A percentile compares a stretch with the other conserved stretches of the same genome.
Evolutionary conservation across 2,888 invertebrate species (phyloP).

Genomic region (Apocheima hispidaria): DNA sequence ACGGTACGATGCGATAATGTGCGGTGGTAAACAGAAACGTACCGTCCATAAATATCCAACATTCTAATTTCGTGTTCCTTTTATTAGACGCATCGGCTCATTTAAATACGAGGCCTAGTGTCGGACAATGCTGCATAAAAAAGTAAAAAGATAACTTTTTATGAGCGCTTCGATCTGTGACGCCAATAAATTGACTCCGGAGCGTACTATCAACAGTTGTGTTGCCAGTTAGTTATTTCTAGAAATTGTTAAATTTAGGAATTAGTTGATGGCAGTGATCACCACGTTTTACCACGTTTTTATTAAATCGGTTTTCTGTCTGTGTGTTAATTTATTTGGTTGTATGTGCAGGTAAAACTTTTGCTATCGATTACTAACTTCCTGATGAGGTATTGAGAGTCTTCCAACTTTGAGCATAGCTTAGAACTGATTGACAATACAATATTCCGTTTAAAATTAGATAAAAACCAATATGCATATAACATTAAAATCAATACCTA

Average conservation of each 20-base stretch:
- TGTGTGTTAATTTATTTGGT: no score
- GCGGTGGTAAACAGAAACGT: constrained; percentile 31
- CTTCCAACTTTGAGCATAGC: no score
- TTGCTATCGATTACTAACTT: no score
- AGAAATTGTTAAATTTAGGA: not conserved
- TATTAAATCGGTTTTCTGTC: no score
- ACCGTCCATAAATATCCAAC: constrained; percentile 34
- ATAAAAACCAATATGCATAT: no score
- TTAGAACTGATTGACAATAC: no score
- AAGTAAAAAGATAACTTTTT: constrained; percentile 64
- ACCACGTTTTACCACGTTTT: no score
- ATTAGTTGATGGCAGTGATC: not conserved
- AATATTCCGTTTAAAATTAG: no score
- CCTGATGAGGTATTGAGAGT: no score
- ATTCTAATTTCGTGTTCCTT: constrained; percentile 60
- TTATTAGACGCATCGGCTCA: constrained; percentile 61
- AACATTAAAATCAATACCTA: no score
- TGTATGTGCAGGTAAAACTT: no score
- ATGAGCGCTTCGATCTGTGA: constrained; percentile 64
- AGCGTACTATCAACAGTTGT: constrained; percentile 52
- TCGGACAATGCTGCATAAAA: constrained; percentile 67
- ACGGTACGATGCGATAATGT: constrained; percentile 25
- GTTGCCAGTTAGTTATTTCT: constrained; percentile 34
- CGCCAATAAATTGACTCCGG: constrained; percentile 62
- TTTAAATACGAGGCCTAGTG: constrained; percentile 68